These are phyloP conservation scores for Hydrochoerus hydrochaeris DNA, from an alignment of 2,113 vertebrate genomes.

Conservation along the genomic window DNA sequence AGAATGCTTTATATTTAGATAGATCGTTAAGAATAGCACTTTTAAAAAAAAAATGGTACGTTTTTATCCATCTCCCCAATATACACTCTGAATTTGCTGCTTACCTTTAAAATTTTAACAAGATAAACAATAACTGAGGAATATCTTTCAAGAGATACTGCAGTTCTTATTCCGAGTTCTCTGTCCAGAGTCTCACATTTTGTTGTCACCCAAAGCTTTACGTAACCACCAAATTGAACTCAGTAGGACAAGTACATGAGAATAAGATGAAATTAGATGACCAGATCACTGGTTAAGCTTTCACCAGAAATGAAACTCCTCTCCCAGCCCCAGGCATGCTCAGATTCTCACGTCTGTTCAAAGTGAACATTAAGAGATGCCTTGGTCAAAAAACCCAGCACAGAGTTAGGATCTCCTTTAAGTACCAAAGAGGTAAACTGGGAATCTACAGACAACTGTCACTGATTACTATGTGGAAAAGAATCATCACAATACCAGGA, in stretches of 20 bases:
- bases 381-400: neutral
- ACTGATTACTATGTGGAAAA: neutral
- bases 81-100: conserved; percentile 21
- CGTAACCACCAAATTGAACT: neutral
- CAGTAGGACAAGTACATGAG: neutral
- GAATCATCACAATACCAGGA: neutral
- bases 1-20: neutral
- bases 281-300: neutral
- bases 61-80: neutral
- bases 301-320: no score
- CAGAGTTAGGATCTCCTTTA: neutral
- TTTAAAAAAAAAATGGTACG: neutral
- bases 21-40: neutral
- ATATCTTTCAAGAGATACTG: neutral
- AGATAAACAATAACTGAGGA: conserved; percentile 13
- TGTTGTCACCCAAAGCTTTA: neutral
- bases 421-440: neutral
- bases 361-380: neutral
- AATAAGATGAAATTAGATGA: neutral
- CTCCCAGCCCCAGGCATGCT: neutral
- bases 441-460: neutral
- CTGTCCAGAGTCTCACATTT: neutral
- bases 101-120: conserved; percentile 26
- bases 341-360: neutral
- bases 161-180: neutral